Percentiles rank a stretch among this genome's conserved stretches.
These are phyloP conservation scores for Zaprionus africanus DNA, from an alignment of 1,140 invertebrate species.

Conservation along the genomic window DNA sequence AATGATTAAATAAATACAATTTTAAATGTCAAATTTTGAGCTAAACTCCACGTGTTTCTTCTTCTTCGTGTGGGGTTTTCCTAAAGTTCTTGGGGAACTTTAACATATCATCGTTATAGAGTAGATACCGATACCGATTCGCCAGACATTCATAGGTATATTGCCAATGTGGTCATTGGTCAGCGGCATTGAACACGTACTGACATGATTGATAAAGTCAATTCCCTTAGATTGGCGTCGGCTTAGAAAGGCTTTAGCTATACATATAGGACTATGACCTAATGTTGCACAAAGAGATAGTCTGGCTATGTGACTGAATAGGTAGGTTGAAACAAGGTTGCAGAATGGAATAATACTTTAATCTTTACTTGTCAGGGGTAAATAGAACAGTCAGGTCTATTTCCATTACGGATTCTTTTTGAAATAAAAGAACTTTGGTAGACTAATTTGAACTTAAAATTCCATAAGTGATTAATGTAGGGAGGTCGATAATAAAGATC, in stretches of 20 bases:
- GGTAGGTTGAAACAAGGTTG: conserved; percentile 2
- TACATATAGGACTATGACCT: not conserved
- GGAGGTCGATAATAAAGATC: no score
- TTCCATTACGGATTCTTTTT: no score
- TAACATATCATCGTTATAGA: not conserved
- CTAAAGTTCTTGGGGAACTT: not conserved
- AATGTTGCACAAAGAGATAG: not conserved
- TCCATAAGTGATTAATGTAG: no score
- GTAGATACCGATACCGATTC: conserved; percentile 2
- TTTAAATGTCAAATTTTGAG: conserved; percentile 78
- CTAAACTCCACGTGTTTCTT: conserved; percentile 14
- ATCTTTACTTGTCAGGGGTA: not conserved
- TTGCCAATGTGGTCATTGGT: not conserved
- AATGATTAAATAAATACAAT: conserved; percentile 83
- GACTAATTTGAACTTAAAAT: no score
- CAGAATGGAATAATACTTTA: not conserved
- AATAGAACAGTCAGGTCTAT: not conserved
- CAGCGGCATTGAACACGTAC: conserved; percentile 18
- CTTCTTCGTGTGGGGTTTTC: not conserved
- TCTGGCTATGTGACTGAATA: not conserved
- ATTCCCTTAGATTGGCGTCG: conserved; percentile 7
- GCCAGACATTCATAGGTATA: not conserved
- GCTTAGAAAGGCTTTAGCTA: conserved; percentile 16
- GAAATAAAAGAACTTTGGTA: no score
- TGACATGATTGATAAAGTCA: conserved; percentile 23